Conservation (phyloP, 2,888 invertebrate genomes). For the Campaea margaritaria region DNA sequence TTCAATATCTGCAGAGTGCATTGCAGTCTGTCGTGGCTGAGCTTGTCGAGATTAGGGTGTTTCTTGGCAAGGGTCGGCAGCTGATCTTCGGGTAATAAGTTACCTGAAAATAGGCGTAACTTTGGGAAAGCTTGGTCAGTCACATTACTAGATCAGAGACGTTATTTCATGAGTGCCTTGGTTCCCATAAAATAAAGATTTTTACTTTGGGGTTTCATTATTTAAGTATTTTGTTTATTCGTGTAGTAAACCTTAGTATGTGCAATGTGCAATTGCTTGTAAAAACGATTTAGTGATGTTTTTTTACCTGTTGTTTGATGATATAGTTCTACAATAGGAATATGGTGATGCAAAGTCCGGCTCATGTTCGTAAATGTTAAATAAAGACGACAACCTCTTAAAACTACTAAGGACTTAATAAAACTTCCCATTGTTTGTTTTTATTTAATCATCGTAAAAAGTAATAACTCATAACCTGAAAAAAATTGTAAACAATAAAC, state of each 20-base stretch:
- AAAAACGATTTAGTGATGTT: constrained; percentile 14
- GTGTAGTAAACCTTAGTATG: no score
- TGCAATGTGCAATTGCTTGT: neutral
- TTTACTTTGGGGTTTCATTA: no score
- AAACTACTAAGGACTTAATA: constrained; percentile 14
- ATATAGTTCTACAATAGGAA: constrained; percentile 69
- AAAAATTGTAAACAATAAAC: neutral
- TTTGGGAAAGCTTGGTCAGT: no score
- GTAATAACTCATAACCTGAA: no score
- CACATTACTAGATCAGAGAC: no score
- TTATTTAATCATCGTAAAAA: neutral
- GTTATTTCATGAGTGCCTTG: no score
- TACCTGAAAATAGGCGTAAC: constrained; percentile 52
- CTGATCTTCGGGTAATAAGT: constrained; percentile 50
- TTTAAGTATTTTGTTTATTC: no score
- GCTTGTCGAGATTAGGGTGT: constrained; percentile 66
- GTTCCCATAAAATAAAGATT: no score
- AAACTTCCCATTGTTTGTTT: constrained; percentile 23
- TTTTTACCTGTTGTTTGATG: constrained; percentile 64
- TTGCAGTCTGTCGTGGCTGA: constrained; percentile 63
- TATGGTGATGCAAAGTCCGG: constrained; percentile 44
- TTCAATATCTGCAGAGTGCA: constrained; percentile 64
- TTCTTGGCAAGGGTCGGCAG: constrained; percentile 59
- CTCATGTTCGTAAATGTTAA: constrained; percentile 17
- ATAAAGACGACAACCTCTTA: constrained; percentile 15